Conservation (phyloP, 2,113 vertebrate genomes). For the Megaceryle torquata region DNA sequence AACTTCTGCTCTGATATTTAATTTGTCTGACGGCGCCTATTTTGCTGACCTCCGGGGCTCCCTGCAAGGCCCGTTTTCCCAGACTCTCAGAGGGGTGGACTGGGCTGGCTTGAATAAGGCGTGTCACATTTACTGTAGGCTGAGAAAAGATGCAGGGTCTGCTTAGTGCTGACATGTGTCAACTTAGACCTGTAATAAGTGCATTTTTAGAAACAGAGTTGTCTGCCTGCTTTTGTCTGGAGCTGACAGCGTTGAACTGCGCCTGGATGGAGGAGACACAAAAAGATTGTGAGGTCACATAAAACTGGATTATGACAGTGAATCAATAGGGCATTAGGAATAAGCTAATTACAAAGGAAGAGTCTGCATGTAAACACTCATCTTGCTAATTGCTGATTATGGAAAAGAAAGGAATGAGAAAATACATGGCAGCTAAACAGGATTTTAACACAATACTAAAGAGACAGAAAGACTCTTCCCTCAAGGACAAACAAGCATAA, state of each 20-base stretch:
- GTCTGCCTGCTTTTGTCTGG: neutral
- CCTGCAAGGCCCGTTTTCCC: constrained; percentile 29
- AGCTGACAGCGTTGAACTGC: neutral
- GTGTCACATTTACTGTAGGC: neutral
- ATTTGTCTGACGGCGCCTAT: neutral
- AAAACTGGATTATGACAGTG: neutral
- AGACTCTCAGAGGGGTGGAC: neutral
- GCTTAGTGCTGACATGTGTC: neutral
- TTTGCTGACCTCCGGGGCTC: constrained; percentile 10
- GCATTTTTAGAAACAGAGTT: neutral
- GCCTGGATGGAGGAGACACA: neutral
- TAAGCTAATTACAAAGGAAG: constrained; percentile 1
- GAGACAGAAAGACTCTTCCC: neutral
- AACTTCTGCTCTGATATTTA: neutral
- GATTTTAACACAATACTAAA: neutral
- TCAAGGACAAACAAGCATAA: neutral
- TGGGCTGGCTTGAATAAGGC: neutral
- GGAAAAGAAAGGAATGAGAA: neutral
- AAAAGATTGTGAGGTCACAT: neutral
- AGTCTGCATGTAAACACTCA: neutral
- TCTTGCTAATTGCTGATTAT: neutral
- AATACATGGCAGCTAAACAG: neutral
- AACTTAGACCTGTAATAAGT: constrained; percentile 15
- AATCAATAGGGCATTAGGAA: neutral
- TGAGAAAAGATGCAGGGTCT: neutral